Conservation (phyloP, 2,888 invertebrate species). For the Geotrupes spiniger region DNA sequence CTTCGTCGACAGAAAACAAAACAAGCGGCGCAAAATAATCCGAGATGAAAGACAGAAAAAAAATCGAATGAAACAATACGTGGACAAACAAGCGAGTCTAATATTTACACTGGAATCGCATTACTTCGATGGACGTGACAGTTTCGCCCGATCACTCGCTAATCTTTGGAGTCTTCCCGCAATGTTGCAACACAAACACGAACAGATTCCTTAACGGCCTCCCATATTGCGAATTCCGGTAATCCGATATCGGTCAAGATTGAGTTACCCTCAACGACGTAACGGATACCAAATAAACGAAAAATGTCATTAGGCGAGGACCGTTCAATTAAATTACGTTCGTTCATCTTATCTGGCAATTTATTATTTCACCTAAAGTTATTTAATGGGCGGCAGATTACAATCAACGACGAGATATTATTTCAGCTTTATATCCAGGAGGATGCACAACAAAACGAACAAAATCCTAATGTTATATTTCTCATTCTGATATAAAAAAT, state of each 20-base stretch:
- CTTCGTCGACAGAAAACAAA: background rate
- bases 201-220: constrained; percentile 45
- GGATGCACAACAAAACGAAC: too few species aligned
- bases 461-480: too few species aligned
- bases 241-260: constrained; percentile 47
- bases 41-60: constrained; percentile 13
- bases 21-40: constrained; percentile 16
- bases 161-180: constrained; percentile 29
- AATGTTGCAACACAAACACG: constrained; percentile 34
- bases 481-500: too few species aligned
- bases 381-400: too few species aligned
- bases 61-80: constrained; percentile 19
- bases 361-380: constrained; percentile 33
- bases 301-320: constrained; percentile 46
- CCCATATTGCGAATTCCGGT: constrained; percentile 48
- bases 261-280: constrained; percentile 44
- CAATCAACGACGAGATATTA: too few species aligned
- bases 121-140: constrained; percentile 42
- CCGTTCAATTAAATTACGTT: constrained; percentile 47
- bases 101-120: constrained; percentile 47
- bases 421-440: too few species aligned
- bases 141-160: constrained; percentile 27
- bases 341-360: constrained; percentile 38
- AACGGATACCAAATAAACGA: constrained; percentile 46
- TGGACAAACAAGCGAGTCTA: constrained; percentile 28